Conservation (phyloP, 2,797 vertebrate genomes). For the Scolopax rusticola region DNA sequence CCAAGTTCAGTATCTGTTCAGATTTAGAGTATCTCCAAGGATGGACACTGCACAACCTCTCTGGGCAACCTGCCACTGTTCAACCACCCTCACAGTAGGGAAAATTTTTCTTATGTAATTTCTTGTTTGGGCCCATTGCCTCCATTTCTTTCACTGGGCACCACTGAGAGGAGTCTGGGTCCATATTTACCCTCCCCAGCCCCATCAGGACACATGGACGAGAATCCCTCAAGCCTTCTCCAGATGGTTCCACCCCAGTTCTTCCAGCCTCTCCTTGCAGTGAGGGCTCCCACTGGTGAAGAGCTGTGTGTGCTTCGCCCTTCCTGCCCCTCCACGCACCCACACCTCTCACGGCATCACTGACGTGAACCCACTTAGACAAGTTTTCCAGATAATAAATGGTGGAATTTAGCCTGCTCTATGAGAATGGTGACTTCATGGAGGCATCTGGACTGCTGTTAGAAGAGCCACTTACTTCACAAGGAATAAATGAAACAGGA, state of each 20-base stretch:
- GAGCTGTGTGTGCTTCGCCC: not conserved
- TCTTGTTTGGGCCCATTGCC: not conserved
- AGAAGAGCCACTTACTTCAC: not conserved
- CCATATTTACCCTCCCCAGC: not conserved
- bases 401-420: not conserved
- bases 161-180: not conserved
- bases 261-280: not conserved
- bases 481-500: not conserved
- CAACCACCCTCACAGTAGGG: not conserved
- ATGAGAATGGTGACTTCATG: accelerated
- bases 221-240: not conserved
- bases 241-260: not conserved
- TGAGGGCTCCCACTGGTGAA: not conserved
- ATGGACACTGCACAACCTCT: not conserved
- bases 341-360: not conserved
- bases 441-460: not conserved
- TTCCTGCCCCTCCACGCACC: not conserved
- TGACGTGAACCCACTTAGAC: not conserved
- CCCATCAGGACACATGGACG: not conserved
- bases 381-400: not conserved
- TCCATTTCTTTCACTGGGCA: not conserved
- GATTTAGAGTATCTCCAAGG: not conserved
- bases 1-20: accelerated
- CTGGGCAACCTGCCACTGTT: not conserved
- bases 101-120: not conserved